Conservation (phyloP, 2,797 vertebrate genomes). For the Ambastaia sidthimunki region DNA sequence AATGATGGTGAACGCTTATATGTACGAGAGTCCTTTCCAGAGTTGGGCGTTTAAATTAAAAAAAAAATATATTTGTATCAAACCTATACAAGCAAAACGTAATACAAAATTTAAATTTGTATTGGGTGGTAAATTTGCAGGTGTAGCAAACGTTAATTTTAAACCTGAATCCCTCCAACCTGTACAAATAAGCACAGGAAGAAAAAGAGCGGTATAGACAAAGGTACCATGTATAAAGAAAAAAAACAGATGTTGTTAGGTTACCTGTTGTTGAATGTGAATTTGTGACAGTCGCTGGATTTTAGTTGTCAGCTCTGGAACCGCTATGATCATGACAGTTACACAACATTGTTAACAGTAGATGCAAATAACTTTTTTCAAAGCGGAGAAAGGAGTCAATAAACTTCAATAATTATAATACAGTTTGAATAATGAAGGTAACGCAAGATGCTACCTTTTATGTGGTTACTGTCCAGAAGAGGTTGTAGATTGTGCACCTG, state of each 20-base stretch:
- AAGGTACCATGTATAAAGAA: no score
- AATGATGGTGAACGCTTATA: neutral
- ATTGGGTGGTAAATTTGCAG: no score
- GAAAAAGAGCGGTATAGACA: neutral
- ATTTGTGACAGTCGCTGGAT: conserved; percentile 91
- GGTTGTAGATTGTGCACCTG: conserved; percentile 87
- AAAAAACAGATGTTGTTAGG: neutral
- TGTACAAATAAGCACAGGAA: neutral
- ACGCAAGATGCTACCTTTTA: conserved; percentile 81
- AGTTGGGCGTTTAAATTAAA: no score
- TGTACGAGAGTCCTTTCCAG: no score
- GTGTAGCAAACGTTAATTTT: no score
- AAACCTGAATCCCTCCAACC: neutral
- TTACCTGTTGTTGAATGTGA: conserved; percentile 96
- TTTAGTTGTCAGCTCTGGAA: conserved; percentile 88
- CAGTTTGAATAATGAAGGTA: neutral
- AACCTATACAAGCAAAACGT: no score
- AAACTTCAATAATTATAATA: neutral
- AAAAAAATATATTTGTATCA: no score
- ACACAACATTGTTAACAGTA: neutral
- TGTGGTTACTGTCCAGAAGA: conserved; percentile 87
- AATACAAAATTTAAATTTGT: no score
- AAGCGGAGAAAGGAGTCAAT: neutral
- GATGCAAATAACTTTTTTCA: neutral
- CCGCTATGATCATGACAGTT: conserved; percentile 74